Evolutionary conservation across 1,140 invertebrate species (phyloP).

Genomic region (Stegodyphus dumicola): DNA sequence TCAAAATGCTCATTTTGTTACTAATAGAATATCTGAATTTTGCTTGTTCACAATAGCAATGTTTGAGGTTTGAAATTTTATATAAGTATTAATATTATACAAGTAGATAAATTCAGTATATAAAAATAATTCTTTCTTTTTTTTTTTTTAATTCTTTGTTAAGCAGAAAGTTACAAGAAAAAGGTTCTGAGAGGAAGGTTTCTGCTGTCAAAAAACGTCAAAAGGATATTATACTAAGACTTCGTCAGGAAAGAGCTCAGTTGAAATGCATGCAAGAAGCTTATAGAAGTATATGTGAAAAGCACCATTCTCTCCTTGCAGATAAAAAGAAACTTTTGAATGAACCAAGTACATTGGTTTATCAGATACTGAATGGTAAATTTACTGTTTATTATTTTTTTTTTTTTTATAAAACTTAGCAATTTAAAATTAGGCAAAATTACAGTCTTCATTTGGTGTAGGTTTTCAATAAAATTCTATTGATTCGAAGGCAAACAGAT

Average conservation of each 20-base stretch:
- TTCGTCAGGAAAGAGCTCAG: slow-evolving; percentile 72
- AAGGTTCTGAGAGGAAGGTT: slow-evolving; percentile 70
- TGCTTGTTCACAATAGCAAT: too few species aligned
- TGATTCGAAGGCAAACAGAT: too few species aligned
- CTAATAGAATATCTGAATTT: too few species aligned
- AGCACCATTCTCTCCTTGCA: slow-evolving; percentile 11
- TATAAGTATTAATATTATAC: too few species aligned
- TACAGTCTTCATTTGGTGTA: too few species aligned
- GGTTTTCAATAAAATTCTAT: too few species aligned
- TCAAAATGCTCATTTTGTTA: too few species aligned
- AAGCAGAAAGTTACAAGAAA: slow-evolving; percentile 65
- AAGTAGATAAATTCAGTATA: slow-evolving; percentile 59
- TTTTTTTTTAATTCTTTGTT: background rate
- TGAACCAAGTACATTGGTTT: slow-evolving; percentile 9
- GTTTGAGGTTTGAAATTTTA: too few species aligned
- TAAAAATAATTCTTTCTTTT: background rate
- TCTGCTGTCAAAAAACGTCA: slow-evolving; percentile 73
- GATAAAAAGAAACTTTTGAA: slow-evolving; percentile 37
- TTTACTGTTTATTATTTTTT: background rate
- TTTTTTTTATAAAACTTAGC: too few species aligned
- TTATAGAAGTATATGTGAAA: slow-evolving; percentile 64
- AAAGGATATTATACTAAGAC: slow-evolving; percentile 70
- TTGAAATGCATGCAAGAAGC: slow-evolving; percentile 70
- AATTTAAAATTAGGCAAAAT: too few species aligned
- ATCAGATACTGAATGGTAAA: slow-evolving; percentile 20